Percentiles rank a stretch among this genome's conserved stretches.
Evolutionary conservation across 2,113 vertebrate genomes (phyloP).

Genomic region (Psittacula cyanocephala): DNA sequence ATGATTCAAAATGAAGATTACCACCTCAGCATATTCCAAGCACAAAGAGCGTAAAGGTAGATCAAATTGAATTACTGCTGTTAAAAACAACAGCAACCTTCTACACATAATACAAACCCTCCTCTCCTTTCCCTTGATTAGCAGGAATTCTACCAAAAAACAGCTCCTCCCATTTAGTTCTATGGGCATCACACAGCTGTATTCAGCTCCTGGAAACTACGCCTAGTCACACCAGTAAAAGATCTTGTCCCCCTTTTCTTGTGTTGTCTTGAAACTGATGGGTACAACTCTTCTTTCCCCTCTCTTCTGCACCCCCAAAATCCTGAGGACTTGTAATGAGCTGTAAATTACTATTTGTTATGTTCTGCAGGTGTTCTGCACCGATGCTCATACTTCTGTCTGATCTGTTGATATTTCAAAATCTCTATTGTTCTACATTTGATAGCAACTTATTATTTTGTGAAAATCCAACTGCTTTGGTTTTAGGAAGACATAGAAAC

Average conservation of each 20-base stretch:
- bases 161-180: not conserved
- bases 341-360: not conserved
- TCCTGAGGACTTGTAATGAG: not conserved
- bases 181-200: not conserved
- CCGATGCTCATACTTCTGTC: not conserved
- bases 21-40: not conserved
- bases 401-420: not conserved
- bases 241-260: not conserved
- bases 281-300: not conserved
- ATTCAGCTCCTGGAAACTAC: not conserved
- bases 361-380: not conserved
- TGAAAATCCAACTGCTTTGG: not conserved
- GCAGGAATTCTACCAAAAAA: not conserved
- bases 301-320: not conserved
- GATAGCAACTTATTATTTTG: not conserved
- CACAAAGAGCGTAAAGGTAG: not conserved
- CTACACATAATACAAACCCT: not conserved
- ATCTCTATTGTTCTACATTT: not conserved
- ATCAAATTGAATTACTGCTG: not conserved
- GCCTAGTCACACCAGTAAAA: not conserved
- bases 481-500: not conserved
- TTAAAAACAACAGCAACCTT: not conserved
- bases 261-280: not conserved
- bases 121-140: not conserved
- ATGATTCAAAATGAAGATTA: not conserved